Conservation (phyloP, 2,888 invertebrate genomes). For the Mimas tiliae region DNA sequence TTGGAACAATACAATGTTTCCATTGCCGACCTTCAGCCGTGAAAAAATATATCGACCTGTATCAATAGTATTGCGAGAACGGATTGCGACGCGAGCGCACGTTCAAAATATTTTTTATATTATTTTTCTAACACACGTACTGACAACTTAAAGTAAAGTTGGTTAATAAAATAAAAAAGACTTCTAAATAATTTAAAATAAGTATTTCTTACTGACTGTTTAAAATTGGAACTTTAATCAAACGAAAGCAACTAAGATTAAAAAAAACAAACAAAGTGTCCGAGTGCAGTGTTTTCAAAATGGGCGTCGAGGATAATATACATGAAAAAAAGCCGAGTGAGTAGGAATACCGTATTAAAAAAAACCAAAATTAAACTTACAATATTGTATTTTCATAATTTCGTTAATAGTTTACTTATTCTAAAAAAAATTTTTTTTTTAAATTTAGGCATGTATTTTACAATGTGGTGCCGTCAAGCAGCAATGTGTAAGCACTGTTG, state of each 20-base stretch:
- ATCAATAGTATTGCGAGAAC: background rate
- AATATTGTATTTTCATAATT: background rate
- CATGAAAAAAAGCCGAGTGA: slow-evolving; percentile 35
- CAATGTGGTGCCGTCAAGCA: no score
- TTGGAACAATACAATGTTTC: slow-evolving; percentile 33
- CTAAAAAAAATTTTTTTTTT: no score
- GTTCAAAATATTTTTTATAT: background rate
- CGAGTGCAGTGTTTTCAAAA: slow-evolving; percentile 27
- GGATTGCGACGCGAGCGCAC: slow-evolving; percentile 14
- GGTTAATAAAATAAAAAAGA: background rate
- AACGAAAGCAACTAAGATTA: no score
- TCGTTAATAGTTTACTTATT: background rate
- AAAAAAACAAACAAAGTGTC: background rate
- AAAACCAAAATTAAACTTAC: background rate
- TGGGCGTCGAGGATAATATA: slow-evolving; percentile 34
- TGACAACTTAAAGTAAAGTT: background rate
- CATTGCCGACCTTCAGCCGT: slow-evolving; percentile 28
- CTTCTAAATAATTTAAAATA: background rate
- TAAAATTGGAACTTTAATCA: background rate
- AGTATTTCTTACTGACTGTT: background rate
- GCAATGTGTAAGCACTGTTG: no score
- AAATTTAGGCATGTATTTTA: no score
- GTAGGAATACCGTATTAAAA: slow-evolving; percentile 16
- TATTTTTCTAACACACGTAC: slow-evolving; percentile 20
- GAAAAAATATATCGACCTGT: slow-evolving; percentile 23